Evolutionary conservation across 2,113 vertebrate genomes (phyloP), one percentile per base, ranked within the genome.

Genomic region (Grus americana): DNA sequence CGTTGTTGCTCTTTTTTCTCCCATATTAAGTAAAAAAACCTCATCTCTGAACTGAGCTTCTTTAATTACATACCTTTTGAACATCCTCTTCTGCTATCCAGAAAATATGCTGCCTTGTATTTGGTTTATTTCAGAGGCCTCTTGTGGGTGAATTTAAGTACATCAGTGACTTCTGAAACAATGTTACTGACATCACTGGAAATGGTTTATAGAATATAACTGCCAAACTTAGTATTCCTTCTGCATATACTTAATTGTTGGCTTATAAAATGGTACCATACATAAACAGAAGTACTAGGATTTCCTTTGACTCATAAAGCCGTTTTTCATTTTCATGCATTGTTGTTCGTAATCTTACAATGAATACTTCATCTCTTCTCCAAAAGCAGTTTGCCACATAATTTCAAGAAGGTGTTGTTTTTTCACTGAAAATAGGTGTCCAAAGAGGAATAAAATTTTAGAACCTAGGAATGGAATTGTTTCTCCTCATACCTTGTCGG

Each of bases 401-500:
- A 81, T 80, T 78, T 92, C 72, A 80, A 81, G 68, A 73, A 76
- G 17, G 30, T 83, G 67, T 13, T 91, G 42, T 52, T 86, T 79
- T 79, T 79, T 95, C 79, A 84, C 79, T 93, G 74, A 93, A 36
- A 95, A 80, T 97, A 86, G 91, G 57, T 75, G 55, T 95, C 90
- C 73, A 95, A 91, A 96, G 88, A 91, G 74, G 92, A 96, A 74
- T 30, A 83, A 85, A 78, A 86, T 72, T 79, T 84, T 95, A 92
- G 89, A 94, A 89, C 68, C 42, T 72, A 96, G 79, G 34, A 94
- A 67, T 18, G 63, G 93, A 84, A 91, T 88, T 95, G 90, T 96
- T 82, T 94, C 88, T 76, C 50, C 23, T 83, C 85, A 58, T 76
- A 57, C 59, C 81, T 65, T 81, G 61, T 72, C 1, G 2, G 54